Percentiles rank a stretch among this genome's conserved stretches.
Evolutionary conservation across 2,888 invertebrate species (phyloP).

Genomic region (Liposcelis brunnea): DNA sequence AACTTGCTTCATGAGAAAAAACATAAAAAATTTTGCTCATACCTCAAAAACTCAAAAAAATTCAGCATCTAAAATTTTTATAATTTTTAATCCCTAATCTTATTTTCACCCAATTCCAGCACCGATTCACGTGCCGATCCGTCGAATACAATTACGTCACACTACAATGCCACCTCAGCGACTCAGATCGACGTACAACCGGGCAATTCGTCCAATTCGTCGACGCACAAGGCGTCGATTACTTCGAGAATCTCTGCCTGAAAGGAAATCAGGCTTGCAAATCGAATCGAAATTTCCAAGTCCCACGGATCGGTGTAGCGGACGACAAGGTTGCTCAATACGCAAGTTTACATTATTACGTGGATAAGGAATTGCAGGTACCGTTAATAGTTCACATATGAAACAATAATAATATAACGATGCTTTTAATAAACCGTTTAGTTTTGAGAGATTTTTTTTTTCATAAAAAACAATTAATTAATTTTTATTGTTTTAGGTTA

Average conservation of each 20-base stretch:
- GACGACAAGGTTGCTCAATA: slow-evolving; percentile 86
- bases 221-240: slow-evolving; percentile 68
- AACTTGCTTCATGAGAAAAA: too few relatives aligned
- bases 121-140: slow-evolving; percentile 79
- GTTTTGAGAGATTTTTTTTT: not conserved
- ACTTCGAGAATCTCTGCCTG: slow-evolving; percentile 81
- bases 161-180: slow-evolving; percentile 78
- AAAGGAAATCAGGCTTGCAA: slow-evolving; percentile 76
- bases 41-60: too few relatives aligned
- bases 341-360: slow-evolving; percentile 79
- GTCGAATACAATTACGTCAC: slow-evolving; percentile 89
- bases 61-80: too few relatives aligned
- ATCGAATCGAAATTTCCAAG: slow-evolving; percentile 57
- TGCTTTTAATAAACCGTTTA: slow-evolving; percentile 6
- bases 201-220: slow-evolving; percentile 79
- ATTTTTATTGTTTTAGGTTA: slow-evolving; percentile 37
- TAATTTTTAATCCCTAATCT: too few relatives aligned
- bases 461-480: too few relatives aligned
- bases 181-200: slow-evolving; percentile 73
- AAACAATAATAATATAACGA: not conserved
- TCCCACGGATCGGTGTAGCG: slow-evolving; percentile 73
- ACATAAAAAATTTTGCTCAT: too few relatives aligned
- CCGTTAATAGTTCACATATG: not conserved
- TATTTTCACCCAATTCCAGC: slow-evolving; percentile 31
- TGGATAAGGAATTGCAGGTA: slow-evolving; percentile 80